These are phyloP conservation scores for Thalpophila matura DNA, from an alignment of 2,888 invertebrate genomes.

Conservation along the genomic window DNA sequence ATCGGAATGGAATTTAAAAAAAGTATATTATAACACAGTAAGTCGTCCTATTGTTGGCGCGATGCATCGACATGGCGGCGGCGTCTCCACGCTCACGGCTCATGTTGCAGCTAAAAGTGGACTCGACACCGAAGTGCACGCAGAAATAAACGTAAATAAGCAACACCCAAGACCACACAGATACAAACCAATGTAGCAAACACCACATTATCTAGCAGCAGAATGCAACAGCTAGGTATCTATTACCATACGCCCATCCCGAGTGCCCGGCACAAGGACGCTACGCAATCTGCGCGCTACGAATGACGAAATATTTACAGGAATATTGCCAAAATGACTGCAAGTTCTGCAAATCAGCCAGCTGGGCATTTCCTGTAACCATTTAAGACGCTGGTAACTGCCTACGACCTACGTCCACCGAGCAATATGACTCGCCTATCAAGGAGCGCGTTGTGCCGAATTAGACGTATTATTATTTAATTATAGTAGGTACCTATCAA, in stretches of 20 bases:
- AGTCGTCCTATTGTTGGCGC: slow-evolving; percentile 77
- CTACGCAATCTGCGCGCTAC: slow-evolving; percentile 34
- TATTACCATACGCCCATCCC: slow-evolving; percentile 29
- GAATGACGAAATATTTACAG: slow-evolving; percentile 45
- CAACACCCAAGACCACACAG: slow-evolving; percentile 69
- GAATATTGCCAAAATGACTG: slow-evolving; percentile 50
- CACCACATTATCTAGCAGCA: slow-evolving; percentile 58
- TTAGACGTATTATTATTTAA: too few relatives aligned
- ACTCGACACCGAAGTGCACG: slow-evolving; percentile 77
- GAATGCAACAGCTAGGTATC: slow-evolving; percentile 48
- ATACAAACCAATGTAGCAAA: slow-evolving; percentile 70
- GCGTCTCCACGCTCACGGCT: slow-evolving; percentile 72
- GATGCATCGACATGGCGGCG: slow-evolving; percentile 74
- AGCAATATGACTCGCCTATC: too few relatives aligned
- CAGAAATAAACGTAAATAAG: slow-evolving; percentile 85
- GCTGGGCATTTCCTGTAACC: slow-evolving; percentile 37
- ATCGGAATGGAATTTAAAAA: slow-evolving; percentile 64
- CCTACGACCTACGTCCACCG: too few relatives aligned
- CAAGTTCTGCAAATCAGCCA: slow-evolving; percentile 29
- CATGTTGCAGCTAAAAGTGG: slow-evolving; percentile 87
- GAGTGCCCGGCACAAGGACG: slow-evolving; percentile 31
- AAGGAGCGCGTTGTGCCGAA: too few relatives aligned
- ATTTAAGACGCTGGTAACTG: too few relatives aligned
- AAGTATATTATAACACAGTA: slow-evolving; percentile 47
- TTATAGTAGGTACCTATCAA: too few relatives aligned